Evolutionary conservation across 2,113 vertebrate species (phyloP).

Genomic region (Ahaetulla prasina): DNA sequence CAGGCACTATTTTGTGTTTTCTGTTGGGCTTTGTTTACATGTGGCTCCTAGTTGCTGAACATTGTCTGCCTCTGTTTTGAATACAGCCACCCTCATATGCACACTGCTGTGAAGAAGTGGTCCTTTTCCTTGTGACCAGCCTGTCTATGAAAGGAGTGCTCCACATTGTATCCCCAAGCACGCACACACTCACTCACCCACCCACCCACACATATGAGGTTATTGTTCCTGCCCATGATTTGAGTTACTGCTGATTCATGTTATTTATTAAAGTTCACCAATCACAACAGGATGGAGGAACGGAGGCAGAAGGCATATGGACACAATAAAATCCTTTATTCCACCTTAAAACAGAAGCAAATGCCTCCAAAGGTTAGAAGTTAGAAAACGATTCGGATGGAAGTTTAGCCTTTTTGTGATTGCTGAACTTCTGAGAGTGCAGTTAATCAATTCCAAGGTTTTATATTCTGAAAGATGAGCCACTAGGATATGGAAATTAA

Average conservation of each 20-base stretch:
- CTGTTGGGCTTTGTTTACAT: background rate
- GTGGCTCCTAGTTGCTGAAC: background rate
- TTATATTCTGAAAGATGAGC: constrained; percentile 3
- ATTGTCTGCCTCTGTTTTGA: background rate
- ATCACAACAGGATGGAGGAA: background rate
- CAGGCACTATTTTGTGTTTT: background rate
- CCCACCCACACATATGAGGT: background rate
- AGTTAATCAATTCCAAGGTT: constrained; percentile 17
- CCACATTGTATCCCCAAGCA: background rate
- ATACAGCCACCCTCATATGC: background rate
- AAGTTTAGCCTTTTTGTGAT: background rate
- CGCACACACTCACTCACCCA: background rate
- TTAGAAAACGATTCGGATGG: background rate
- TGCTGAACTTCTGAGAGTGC: constrained; percentile 1
- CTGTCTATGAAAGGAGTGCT: background rate
- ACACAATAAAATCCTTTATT: background rate
- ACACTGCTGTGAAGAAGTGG: background rate
- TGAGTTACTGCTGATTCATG: background rate
- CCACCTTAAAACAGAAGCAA: background rate
- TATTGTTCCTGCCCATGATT: background rate
- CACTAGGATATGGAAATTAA: constrained; percentile 14
- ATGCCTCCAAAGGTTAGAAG: background rate
- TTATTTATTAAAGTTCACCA: background rate
- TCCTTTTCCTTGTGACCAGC: background rate
- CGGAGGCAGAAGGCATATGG: background rate